Evolutionary conservation across 2,888 invertebrate genomes (phyloP).

Genomic region (Steromphala cineraria): DNA sequence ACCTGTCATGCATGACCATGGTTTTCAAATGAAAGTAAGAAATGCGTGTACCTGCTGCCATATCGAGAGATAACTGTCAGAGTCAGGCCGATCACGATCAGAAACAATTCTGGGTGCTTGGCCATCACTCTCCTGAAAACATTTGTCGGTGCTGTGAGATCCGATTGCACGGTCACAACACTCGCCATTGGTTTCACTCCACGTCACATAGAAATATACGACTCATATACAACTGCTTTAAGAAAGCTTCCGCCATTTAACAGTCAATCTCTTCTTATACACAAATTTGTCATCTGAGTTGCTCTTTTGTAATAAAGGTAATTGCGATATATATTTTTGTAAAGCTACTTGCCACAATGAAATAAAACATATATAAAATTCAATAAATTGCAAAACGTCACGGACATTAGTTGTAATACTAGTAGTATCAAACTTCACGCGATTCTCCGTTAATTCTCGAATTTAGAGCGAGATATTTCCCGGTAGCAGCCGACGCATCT

Average conservation of each 20-base stretch:
- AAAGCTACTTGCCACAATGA: no score
- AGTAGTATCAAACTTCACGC: not conserved
- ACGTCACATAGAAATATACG: conserved; percentile 49
- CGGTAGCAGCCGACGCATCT: not conserved
- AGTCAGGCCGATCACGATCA: conserved; percentile 36
- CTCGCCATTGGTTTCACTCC: conserved; percentile 62
- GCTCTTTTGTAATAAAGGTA: no score
- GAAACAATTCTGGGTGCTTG: conserved; percentile 47
- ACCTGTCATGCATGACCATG: not conserved
- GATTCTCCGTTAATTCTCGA: not conserved
- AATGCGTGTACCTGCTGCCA: conserved; percentile 45
- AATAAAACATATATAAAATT: no score
- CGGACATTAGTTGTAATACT: not conserved
- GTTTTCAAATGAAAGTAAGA: not conserved
- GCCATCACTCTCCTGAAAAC: conserved; percentile 48
- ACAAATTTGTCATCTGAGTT: no score
- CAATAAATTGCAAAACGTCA: no score
- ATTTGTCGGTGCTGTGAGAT: conserved; percentile 42
- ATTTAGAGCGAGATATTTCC: not conserved
- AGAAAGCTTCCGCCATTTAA: no score
- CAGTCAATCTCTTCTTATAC: no score
- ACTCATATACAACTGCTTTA: not conserved
- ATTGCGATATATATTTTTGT: no score
- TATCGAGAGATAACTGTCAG: conserved; percentile 44
- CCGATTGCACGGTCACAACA: conserved; percentile 37